Base-by-base conservation (phyloP, 1,140 invertebrate species). In the Pteromalus puparum region DNA sequence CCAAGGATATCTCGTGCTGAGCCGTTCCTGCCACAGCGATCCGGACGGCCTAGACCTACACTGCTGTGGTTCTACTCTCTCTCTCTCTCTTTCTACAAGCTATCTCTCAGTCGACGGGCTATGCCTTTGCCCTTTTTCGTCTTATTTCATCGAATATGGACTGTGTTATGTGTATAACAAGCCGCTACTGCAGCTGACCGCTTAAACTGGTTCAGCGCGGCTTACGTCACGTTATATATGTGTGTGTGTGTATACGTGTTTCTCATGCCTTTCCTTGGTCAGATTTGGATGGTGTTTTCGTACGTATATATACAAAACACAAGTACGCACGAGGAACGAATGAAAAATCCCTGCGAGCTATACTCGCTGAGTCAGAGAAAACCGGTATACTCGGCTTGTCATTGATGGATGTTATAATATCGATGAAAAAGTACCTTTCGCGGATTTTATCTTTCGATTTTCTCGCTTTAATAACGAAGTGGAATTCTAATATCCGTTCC, bases 31-130 rank as follows among this genome's bases (percentile, higher is more conserved):
- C 86, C 85, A 61, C 53, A 78, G 81, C 86, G 84, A 85, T 86
- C 84, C 86, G 24, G 83, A 15, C 85, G 87, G 87, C 89, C 88
- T 90, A 90, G 89, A 90, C 88, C 87, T 77, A 85, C 81, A 61
- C 21, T 61, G 21, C 21, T 26, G 65, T 2, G 10, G 72, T 42
- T 82, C 53, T 30, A n/a, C 12, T 73, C 42, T 15, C 84, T 86
- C 74, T 85, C n/a, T n/a, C 53, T 30, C 12, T 73, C 42, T 15
- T 85, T 86, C 74, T 85, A 83, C 86, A 34, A 34, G 78, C 83
- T 87, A 81, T 80, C 83, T 82, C 80, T 86, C 34, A 46, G 75
- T 53, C 76, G 48, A 4, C 13, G 48, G 48, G 12, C 48, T 53
- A 53, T n/a, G n/a, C 18, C 48, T 53, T 53, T 53, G 48, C 48